Conservation (phyloP, 2,797 vertebrate species). For the Tachyglossus aculeatus region DNA sequence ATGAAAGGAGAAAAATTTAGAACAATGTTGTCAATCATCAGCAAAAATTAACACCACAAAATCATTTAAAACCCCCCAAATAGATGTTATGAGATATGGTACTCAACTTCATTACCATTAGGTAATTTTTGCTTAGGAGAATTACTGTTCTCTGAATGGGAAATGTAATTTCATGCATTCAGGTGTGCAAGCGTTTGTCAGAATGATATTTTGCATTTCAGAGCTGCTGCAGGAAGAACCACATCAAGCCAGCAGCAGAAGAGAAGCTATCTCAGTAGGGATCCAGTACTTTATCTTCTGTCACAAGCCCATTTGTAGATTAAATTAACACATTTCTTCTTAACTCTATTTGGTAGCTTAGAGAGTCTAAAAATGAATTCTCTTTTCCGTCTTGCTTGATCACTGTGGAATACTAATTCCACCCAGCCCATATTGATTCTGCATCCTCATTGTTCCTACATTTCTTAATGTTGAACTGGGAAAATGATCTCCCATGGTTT, state of each 20-base stretch:
- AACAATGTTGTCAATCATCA: slow-evolving; percentile 34
- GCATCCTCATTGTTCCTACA: slow-evolving; percentile 61
- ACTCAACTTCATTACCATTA: slow-evolving; percentile 30
- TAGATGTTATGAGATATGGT: slow-evolving; percentile 43
- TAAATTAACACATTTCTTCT: slow-evolving; percentile 65
- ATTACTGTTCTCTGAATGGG: slow-evolving; percentile 47
- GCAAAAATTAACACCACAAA: slow-evolving; percentile 49
- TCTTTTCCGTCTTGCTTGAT: slow-evolving; percentile 55
- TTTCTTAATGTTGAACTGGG: slow-evolving; percentile 56
- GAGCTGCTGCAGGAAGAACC: slow-evolving; percentile 47
- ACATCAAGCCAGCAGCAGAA: slow-evolving; percentile 11
- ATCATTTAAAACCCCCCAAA: slow-evolving; percentile 45
- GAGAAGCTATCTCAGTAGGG: slow-evolving; percentile 56
- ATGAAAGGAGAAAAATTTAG: slow-evolving; percentile 43
- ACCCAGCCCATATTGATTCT: slow-evolving; percentile 69
- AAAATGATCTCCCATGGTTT: slow-evolving; percentile 62
- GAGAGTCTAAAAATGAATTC: slow-evolving; percentile 66
- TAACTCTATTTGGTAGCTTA: slow-evolving; percentile 53
- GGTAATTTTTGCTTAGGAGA: slow-evolving; percentile 52
- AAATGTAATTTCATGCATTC: slow-evolving; percentile 49
- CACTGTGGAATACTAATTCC: slow-evolving; percentile 70
- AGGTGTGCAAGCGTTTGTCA: slow-evolving; percentile 37
- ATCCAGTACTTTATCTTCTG: slow-evolving; percentile 54
- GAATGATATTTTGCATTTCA: slow-evolving; percentile 34
- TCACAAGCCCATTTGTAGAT: slow-evolving; percentile 59